Evolutionary conservation across 2,797 vertebrate genomes (phyloP).

Genomic region (Fistularia tabacaria): DNA sequence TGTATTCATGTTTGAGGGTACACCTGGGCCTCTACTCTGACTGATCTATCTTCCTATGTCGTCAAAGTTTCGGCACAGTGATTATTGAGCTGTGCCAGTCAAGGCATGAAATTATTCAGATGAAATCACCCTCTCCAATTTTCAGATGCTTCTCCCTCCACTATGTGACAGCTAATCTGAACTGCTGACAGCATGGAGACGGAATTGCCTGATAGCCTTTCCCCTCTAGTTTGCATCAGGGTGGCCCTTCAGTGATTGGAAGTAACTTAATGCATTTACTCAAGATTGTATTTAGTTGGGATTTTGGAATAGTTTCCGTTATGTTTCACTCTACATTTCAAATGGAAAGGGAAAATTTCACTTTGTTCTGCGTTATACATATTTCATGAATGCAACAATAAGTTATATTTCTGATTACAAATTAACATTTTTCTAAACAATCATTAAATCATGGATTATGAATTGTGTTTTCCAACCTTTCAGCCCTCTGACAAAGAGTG

Average conservation of each 20-base stretch:
- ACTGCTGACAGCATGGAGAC: constrained; percentile 56
- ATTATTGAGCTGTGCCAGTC: constrained; percentile 59
- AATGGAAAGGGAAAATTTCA: background rate
- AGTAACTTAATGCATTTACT: constrained; percentile 21
- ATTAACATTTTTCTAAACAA: too few relatives aligned
- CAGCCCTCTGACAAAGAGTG: too few relatives aligned
- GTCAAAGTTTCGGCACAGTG: constrained; percentile 40
- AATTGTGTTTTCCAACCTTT: too few relatives aligned
- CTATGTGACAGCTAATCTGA: constrained; percentile 68
- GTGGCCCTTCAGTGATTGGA: constrained; percentile 9
- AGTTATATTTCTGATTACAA: too few relatives aligned
- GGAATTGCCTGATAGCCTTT: constrained; percentile 50
- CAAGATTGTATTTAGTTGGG: background rate
- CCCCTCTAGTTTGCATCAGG: constrained; percentile 50
- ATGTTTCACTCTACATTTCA: too few relatives aligned
- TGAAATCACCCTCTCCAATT: constrained; percentile 64
- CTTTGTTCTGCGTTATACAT: background rate
- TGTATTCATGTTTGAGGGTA: constrained; percentile 33
- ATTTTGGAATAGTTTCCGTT: background rate
- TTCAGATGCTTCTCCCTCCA: constrained; percentile 56
- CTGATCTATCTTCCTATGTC: constrained; percentile 41
- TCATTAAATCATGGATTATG: too few relatives aligned
- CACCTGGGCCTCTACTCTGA: constrained; percentile 21
- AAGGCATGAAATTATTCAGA: constrained; percentile 73
- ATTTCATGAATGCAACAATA: too few relatives aligned